A percentile compares a stretch with the other conserved stretches of the same genome.
phyloP scores from a whole-genome alignment of 2,113 vertebrate genomes.

The Penelope pileata region DNA sequence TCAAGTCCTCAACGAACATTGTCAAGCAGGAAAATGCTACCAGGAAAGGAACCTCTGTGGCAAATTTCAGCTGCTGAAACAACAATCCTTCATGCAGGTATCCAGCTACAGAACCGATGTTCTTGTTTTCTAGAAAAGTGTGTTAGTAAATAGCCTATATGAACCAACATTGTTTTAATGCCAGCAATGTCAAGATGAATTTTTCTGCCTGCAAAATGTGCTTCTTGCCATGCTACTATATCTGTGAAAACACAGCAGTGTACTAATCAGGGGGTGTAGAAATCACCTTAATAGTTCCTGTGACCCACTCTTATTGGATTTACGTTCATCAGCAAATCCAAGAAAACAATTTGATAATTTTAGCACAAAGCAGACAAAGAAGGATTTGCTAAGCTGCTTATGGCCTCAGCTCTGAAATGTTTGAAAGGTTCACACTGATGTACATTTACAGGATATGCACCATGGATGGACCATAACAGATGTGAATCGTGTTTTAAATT shows the following conservation, averaged over 20 bases:
- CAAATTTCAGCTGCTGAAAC: neutral
- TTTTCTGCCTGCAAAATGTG: neutral
- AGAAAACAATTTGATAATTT: conserved; percentile 75
- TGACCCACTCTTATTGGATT: conserved; percentile 66
- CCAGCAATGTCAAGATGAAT: neutral
- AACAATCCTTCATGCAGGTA: rapidly evolving
- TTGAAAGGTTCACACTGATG: conserved; percentile 34
- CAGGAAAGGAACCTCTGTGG: neutral
- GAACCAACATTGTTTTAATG: neutral
- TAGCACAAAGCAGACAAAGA: conserved; percentile 69
- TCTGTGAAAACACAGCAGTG: neutral
- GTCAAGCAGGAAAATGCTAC: neutral
- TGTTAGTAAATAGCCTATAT: neutral
- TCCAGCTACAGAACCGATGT: neutral
- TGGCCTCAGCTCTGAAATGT: neutral
- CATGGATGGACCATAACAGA: neutral
- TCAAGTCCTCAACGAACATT: neutral
- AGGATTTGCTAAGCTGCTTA: conserved; percentile 75
- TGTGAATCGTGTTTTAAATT: neutral
- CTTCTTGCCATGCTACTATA: neutral
- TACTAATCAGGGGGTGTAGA: neutral
- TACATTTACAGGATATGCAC: neutral
- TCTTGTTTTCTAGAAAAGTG: neutral
- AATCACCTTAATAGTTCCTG: conserved; percentile 48
- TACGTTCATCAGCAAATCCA: conserved; percentile 61